phyloP scores from a whole-genome alignment of 2,888 invertebrate genomes.

The Drymonia ruficornis region DNA sequence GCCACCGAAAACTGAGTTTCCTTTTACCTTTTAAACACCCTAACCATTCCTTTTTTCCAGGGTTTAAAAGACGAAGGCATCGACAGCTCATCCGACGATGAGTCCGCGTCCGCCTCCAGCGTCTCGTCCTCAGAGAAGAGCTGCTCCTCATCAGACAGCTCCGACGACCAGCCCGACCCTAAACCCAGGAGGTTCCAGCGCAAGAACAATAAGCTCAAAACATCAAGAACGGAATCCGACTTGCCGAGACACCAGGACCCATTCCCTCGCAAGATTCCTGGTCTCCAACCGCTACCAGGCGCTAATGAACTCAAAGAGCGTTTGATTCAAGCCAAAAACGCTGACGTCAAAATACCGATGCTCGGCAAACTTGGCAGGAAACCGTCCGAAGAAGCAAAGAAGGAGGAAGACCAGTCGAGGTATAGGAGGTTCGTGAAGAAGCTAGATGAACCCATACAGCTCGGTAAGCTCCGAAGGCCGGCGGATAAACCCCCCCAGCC shows the following conservation, averaged over 20 bases:
- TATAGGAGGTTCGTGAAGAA: conserved; percentile 65
- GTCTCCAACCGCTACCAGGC: conserved; percentile 54
- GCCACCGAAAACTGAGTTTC: too few species aligned
- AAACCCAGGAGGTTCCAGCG: conserved; percentile 69
- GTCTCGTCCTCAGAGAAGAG: conserved; percentile 80
- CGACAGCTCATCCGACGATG: conserved; percentile 81
- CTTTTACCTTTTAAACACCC: too few species aligned
- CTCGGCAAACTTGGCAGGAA: conserved; percentile 69
- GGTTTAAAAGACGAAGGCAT: conserved; percentile 83
- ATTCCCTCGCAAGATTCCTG: conserved; percentile 53
- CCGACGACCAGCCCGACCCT: conserved; percentile 68
- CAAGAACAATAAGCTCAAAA: conserved; percentile 73
- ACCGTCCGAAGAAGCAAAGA: conserved; percentile 63
- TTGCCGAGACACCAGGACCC: conserved; percentile 62
- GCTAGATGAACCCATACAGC: conserved; percentile 68
- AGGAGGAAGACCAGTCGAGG: conserved; percentile 63
- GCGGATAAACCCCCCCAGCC: conserved; percentile 54
- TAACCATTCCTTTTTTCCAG: conserved; percentile 47
- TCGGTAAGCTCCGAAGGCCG: conserved; percentile 70
- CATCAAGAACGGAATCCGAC: conserved; percentile 78
- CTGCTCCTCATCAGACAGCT: conserved; percentile 77
- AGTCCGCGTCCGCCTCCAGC: conserved; percentile 71
- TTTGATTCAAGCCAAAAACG: conserved; percentile 64
- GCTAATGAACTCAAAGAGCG: conserved; percentile 59
- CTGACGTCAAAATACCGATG: conserved; percentile 64